These are phyloP conservation scores for Channa striata DNA, from an alignment of 2,797 vertebrate genomes.

Conservation along the genomic window DNA sequence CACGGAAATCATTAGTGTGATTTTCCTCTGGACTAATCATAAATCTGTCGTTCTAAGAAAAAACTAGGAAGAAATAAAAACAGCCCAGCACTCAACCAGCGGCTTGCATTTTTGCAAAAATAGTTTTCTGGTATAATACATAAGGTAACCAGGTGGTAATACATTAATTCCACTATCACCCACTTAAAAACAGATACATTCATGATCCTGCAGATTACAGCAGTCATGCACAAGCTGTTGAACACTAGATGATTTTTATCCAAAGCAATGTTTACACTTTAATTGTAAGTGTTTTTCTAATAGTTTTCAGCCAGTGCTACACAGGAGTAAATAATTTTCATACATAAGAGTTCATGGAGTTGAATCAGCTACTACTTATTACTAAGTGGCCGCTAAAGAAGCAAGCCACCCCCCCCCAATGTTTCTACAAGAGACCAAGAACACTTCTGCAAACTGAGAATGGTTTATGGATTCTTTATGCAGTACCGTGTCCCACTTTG, in stretches of 20 bases:
- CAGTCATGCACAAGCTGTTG: background rate
- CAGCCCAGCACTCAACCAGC: too few species aligned
- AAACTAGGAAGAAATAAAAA: too few species aligned
- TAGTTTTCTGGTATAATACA: background rate
- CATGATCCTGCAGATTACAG: background rate
- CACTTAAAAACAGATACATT: slow-evolving; percentile 4
- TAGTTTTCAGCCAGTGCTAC: background rate
- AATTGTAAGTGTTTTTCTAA: background rate
- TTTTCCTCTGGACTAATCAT: too few species aligned
- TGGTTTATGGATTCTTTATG: slow-evolving; percentile 4
- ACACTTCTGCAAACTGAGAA: background rate
- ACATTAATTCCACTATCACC: background rate
- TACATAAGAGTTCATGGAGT: background rate
- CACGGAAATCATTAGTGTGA: too few species aligned
- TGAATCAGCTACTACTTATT: background rate
- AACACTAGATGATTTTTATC: slow-evolving; percentile 5
- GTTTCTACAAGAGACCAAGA: background rate
- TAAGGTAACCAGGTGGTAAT: background rate
- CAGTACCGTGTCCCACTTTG: slow-evolving; percentile 29
- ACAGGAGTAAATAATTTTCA: background rate
- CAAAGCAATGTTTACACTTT: background rate
- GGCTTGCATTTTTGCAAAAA: too few species aligned
- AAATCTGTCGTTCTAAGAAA: too few species aligned
- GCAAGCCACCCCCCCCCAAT: background rate
- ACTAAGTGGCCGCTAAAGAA: background rate